Base-by-base conservation (phyloP, 1,140 invertebrate species). In the Euura saliciscinereae region DNA sequence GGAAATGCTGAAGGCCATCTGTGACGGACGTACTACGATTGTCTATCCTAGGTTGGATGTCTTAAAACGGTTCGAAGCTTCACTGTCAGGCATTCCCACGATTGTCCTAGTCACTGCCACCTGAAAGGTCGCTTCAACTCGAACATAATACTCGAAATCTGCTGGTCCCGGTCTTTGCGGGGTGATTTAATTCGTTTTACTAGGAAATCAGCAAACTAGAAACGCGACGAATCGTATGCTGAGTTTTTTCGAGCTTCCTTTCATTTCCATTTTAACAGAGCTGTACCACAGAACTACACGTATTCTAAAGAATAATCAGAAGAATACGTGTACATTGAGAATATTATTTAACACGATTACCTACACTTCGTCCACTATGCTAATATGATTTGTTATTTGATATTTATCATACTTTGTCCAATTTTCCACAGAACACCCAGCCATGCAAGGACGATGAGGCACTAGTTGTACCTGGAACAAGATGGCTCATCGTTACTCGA, bases 381-480 rank as follows among this genome's bases (percentile, higher is more conserved):
- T 28, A 28, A 28, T 28, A 28, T 28, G 28, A 28, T 28, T 28
- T 28, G 28, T 28, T 28, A 28, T n/a, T n/a, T n/a, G n/a, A 28
- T 28, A 28, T 28, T 28, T 28, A 28, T 28, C 28, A 28, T 1
- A 28, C 1, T 28, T 28, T 0, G 28, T 28, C 1, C 28, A 28
- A 28, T 59, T n/a, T 59, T 59, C 13, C 13, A n/a, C 51, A 59
- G 51, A 59, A 59, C 51, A 11, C 13, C 51, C 51, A 59, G 51
- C 51, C 51, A 59, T 59, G 51, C 8, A n/a, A 59, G 8, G 51
- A n/a, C 51, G 51, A 59, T 59, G 51, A 59, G 51, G 2, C 51
- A 59, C 13, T 59, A 59, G 13, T 59, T 59, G 28, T 59, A 59
- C 51, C 51, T 59, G 51, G 51, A 59, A 59, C 51, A 59, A 59